Base-by-base conservation (phyloP, 1,140 invertebrate genomes). In the Drosophila murphyi region DNA sequence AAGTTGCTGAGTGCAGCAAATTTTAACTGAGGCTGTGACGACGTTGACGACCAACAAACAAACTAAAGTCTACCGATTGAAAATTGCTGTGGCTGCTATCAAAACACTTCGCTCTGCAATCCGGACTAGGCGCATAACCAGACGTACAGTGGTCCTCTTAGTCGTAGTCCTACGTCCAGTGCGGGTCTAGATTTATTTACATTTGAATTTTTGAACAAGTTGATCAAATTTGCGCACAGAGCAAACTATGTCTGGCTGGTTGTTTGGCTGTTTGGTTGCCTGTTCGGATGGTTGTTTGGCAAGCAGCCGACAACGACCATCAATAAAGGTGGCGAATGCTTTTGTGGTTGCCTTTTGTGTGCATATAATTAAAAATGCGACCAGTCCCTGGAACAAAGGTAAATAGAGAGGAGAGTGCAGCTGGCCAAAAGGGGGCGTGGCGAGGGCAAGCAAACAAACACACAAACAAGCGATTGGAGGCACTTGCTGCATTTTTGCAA, bases 131-230 rank as follows among this genome's bases (percentile, higher is more conserved):
- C 48, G 43, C 35, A 20, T 34, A 41, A 43, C 37, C 50, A 54
- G 48, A 70, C 56, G 48, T 12, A 62, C 48, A 70, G 67, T 70
- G 37, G 67, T 55, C 28, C 63, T 37, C 10, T 4, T 8, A 51
- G 52, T 5, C 10, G 20, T 20, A 20, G 20, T 8, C 28, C 50
- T 5, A 10, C 5, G 54, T 50, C 12, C 51, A 54, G 50, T 55
- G 68, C 56, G 77, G 73, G 80, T 77, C 83, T 85, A 72, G 80
- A 88, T 89, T 88, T 88, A 88, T 88, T 88, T 88, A 89, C 85
- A 89, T 89, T 88, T 88, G 85, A 88, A 88, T 89, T 88, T 88
- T 89, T 88, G 85, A 88, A 80, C 85, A 88, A 88, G 80, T 88
- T 80, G 85, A 83, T 88, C 80, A 88, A 88, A 89, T 75, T 83